These are phyloP conservation scores for Ischnus inquisitorius DNA, from an alignment of 2,888 invertebrate species.

Conservation along the genomic window DNA sequence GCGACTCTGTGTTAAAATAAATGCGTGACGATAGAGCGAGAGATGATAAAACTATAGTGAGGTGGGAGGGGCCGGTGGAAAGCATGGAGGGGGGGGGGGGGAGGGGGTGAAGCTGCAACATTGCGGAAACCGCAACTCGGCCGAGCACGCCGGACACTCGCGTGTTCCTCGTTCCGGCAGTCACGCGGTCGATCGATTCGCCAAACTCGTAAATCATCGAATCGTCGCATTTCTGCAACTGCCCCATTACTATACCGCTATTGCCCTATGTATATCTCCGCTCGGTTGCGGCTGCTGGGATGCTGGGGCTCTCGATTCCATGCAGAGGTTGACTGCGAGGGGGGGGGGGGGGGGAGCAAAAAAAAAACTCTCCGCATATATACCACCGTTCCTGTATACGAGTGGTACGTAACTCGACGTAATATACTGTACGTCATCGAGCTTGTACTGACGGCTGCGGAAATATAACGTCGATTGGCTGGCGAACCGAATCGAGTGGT, in stretches of 20 bases:
- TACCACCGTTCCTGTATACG: constrained; percentile 2
- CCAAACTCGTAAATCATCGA: constrained; percentile 65
- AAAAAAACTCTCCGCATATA: constrained; percentile 32
- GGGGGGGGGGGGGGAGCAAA: no score
- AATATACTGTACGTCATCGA: constrained; percentile 55
- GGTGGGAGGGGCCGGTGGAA: background rate
- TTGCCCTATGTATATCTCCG: background rate
- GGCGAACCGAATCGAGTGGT: constrained; percentile 23
- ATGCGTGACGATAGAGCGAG: constrained; percentile 29
- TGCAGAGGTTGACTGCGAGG: background rate
- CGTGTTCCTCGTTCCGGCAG: constrained; percentile 56
- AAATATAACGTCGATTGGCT: constrained; percentile 48
- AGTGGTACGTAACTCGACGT: constrained; percentile 36
- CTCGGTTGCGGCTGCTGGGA: background rate
- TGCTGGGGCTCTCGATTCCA: background rate
- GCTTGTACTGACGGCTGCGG: constrained; percentile 48
- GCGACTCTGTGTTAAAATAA: background rate
- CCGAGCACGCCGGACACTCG: constrained; percentile 53
- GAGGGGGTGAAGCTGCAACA: constrained; percentile 17
- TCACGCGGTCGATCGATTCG: constrained; percentile 66
- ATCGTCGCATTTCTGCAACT: constrained; percentile 44
- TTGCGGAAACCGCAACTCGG: constrained; percentile 61
- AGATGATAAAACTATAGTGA: background rate
- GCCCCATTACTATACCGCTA: constrained; percentile 14
- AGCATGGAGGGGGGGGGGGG: no score